phyloP scores from a whole-genome alignment of 2,888 invertebrate genomes.

The Andricus quercusramuli region DNA sequence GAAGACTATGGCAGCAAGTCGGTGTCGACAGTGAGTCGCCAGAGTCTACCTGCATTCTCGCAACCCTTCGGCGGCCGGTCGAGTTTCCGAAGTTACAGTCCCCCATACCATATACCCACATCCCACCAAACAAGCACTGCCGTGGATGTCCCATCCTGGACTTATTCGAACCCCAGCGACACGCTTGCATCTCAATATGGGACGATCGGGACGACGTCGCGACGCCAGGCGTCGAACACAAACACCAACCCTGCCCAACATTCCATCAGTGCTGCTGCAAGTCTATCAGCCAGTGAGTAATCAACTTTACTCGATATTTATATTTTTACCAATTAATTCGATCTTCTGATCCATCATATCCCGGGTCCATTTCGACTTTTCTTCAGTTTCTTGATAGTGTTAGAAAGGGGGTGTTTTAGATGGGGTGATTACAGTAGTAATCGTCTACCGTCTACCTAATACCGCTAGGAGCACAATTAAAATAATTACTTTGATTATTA shows the following conservation, averaged over 20 bases:
- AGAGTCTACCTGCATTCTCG: conserved; percentile 81
- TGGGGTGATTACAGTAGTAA: too few species aligned
- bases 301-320: background rate
- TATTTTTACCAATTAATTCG: background rate
- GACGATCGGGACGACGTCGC: conserved; percentile 55
- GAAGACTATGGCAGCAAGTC: conserved; percentile 74
- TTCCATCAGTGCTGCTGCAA: conserved; percentile 85
- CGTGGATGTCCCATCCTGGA: conserved; percentile 59
- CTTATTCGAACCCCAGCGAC: conserved; percentile 57
- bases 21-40: conserved; percentile 73
- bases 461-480: too few species aligned
- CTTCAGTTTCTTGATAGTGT: too few species aligned
- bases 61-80: conserved; percentile 79
- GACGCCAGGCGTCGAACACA: conserved; percentile 58
- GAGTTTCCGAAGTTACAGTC: conserved; percentile 68
- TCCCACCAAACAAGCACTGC: conserved; percentile 60
- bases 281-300: conserved; percentile 87
- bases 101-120: conserved; percentile 61
- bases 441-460: too few species aligned
- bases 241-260: conserved; percentile 60
- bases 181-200: conserved; percentile 61
- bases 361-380: too few species aligned
- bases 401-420: too few species aligned
- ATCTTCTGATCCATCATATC: background rate
- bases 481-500: too few species aligned